Evolutionary conservation across 2,113 vertebrate species (phyloP).

Genomic region (Aramus guarauna): DNA sequence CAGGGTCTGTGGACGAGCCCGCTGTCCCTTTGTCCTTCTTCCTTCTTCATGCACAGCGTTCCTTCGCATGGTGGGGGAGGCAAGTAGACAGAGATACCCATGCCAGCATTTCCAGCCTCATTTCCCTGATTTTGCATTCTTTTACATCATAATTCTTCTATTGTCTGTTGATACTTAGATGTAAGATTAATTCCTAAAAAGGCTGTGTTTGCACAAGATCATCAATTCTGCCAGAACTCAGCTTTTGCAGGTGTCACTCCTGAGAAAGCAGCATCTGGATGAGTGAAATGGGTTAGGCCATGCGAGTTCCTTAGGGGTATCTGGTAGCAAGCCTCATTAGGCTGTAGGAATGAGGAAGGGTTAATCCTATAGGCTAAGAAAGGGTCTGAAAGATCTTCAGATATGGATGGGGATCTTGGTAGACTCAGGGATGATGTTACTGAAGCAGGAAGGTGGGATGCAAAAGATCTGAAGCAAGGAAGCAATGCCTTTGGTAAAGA

Average conservation of each 20-base stretch:
- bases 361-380: not conserved
- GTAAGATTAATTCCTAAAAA: not conserved
- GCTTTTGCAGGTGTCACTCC: not conserved
- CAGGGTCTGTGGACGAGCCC: not conserved
- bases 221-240: not conserved
- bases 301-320: not conserved
- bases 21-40: rapidly evolving
- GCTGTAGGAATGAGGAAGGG: not conserved
- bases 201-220: not conserved
- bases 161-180: not conserved
- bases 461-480: not conserved
- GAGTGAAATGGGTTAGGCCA: not conserved
- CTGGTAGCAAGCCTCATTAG: not conserved
- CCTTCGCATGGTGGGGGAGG: rapidly evolving
- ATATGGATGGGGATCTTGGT: not conserved
- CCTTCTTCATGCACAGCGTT: not conserved
- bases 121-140: not conserved
- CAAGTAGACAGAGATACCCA: not conserved
- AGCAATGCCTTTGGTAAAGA: not conserved
- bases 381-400: not conserved
- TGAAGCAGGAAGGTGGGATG: not conserved
- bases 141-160: not conserved
- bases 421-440: not conserved
- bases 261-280: not conserved
- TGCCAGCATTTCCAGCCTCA: not conserved